phyloP scores from a whole-genome alignment of 2,113 vertebrate genomes.

The Notarius lentiginosus region DNA sequence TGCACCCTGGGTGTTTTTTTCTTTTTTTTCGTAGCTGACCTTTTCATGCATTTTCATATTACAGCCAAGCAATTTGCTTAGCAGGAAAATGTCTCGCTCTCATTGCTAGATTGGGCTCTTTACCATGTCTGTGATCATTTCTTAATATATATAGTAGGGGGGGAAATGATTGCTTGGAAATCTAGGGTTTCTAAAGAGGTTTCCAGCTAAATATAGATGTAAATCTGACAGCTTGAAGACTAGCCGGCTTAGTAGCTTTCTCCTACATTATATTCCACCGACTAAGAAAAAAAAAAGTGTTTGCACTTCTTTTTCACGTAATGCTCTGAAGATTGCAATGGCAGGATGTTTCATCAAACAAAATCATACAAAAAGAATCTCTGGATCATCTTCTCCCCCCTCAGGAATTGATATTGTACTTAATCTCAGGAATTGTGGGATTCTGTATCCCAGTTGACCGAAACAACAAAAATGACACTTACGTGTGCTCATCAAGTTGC shows the following conservation, averaged over 20 bases:
- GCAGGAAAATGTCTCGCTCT: not conserved
- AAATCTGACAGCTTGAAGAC: not conserved
- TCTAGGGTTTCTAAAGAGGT: not conserved
- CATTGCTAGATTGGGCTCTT: conserved; percentile 6
- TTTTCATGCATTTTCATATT: conserved; percentile 25
- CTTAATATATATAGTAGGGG: not conserved
- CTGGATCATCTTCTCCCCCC: not conserved
- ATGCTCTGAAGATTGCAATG: not conserved
- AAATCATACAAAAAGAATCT: not conserved
- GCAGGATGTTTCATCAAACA: not conserved
- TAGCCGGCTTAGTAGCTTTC: not conserved
- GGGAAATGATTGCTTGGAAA: not conserved
- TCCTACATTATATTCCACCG: not conserved
- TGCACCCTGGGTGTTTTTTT: conserved; percentile 2
- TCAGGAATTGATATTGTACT: not conserved
- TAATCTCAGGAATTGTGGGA: not conserved
- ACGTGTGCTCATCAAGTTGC: not conserved
- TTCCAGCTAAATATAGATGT: conserved; percentile 9
- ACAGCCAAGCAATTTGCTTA: not conserved
- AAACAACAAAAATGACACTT: not conserved
- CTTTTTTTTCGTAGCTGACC: not conserved
- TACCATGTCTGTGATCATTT: conserved; percentile 4
- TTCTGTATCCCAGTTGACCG: not conserved
- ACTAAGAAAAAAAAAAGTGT: not conserved
- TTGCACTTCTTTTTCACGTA: not conserved